A percentile compares a stretch with the other conserved stretches of the same genome.
Conservation (phyloP, 2,113 vertebrate species). For the Carassius auratus region DNA sequence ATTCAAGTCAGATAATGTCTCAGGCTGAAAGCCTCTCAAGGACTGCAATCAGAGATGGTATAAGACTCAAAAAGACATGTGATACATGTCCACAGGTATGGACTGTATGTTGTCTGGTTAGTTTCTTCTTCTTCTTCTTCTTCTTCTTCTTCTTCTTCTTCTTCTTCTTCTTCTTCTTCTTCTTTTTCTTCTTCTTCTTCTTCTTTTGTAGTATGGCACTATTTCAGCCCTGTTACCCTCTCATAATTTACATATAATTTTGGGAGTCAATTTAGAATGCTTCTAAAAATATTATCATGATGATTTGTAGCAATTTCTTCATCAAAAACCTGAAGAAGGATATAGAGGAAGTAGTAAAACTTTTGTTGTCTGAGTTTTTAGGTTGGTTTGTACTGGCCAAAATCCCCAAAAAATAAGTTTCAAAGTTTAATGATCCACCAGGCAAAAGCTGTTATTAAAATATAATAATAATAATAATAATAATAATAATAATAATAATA, state of each 20-base stretch:
- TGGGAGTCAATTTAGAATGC: background rate
- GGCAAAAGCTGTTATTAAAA: no score
- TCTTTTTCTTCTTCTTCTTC: no score
- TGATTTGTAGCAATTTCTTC: background rate
- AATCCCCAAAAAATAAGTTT: no score
- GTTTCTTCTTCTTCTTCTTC: no score
- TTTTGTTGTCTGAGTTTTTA: no score
- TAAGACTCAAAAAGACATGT: background rate
- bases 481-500: no score
- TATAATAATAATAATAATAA: no score
- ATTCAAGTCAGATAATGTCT: slow-evolving; percentile 17
- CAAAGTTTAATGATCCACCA: no score
- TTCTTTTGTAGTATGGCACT: background rate
- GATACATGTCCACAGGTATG: background rate
- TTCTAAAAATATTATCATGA: background rate
- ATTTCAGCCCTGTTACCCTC: background rate
- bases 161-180: no score
- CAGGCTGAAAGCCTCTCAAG: slow-evolving; percentile 1
- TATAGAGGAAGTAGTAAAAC: background rate
- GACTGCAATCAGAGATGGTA: background rate
- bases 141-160: no score
- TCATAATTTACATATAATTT: background rate
- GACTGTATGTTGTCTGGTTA: no score
- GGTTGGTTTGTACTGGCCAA: background rate
- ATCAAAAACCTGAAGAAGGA: background rate